Base-by-base conservation (phyloP, 2,888 invertebrate species). In the Pyrocoelia pectoralis region DNA sequence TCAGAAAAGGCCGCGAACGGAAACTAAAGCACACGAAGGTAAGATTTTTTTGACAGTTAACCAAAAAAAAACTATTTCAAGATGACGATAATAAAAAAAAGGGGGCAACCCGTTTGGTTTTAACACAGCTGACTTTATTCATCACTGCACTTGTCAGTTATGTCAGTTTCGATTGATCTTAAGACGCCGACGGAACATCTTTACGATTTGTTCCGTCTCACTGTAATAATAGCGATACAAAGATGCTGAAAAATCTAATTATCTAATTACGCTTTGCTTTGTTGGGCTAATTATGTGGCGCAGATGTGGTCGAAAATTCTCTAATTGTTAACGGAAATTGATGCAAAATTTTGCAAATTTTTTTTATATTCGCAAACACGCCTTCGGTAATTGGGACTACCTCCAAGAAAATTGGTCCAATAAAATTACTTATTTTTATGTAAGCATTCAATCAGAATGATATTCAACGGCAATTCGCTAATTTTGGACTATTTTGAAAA, bases 11-110 rank as follows among this genome's bases (percentile, higher is more conserved):
- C 67, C 72, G 41, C 68, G 64, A 65, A 74, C 77, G 8, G 77
- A 78, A 59, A 70, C 68, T 10, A 78, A 78, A 66, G 74, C 70
- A 9, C 71, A 75, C 54, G 79, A 79, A 73, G 79, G 80, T 79
- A 72, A 72, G 72, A 56, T 24, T 28, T 18, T 18, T 33, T 38
- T 24, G 28, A 33, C 33, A 33, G 2, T 33, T 33, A 48, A 17
- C 10, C 9, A 18, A 41, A 60, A 60, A 54, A 54, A 60, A 60
- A 60, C 60, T 60, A 54, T 60, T 60, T 60, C 48, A 41, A 53
- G 60, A 55, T 29, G 24, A n/a, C 19, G 24, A 15, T n/a, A 29
- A 41, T 53, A 54, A 38, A 59, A 59, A 50, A 52, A 52, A 19
- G 15, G 14, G n/a, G 28, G 13, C 33, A 46, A 33, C 41, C 18